Conservation (phyloP, 2,113 vertebrate genomes). For the Falcunculus frontatus region DNA sequence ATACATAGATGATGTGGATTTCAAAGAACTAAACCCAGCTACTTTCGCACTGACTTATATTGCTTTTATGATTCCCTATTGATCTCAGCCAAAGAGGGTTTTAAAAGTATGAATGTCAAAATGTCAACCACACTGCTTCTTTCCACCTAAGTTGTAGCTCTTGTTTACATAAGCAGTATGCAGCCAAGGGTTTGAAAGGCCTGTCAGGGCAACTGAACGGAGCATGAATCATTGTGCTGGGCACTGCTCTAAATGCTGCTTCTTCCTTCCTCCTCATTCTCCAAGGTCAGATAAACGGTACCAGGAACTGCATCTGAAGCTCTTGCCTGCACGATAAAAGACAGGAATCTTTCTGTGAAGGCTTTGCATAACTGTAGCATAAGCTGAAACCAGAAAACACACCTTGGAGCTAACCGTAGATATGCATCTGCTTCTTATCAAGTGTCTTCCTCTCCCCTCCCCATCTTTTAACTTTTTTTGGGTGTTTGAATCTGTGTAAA, state of each 20-base stretch:
- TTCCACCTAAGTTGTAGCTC: not conserved
- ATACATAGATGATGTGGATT: not conserved
- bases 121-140: not conserved
- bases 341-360: not conserved
- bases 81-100: not conserved
- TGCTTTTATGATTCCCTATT: not conserved
- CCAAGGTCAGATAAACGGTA: not conserved
- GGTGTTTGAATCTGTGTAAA: not conserved
- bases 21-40: not conserved
- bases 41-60: not conserved
- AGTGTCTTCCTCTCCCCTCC: not conserved
- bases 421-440: conserved; percentile 20
- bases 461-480: not conserved
- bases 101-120: not conserved
- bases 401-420: not conserved
- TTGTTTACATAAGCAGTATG: conserved; percentile 19
- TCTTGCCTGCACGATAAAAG: not conserved
- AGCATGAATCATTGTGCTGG: not conserved
- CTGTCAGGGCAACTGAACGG: not conserved
- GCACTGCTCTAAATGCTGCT: not conserved
- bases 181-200: conserved; percentile 19
- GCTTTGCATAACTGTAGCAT: not conserved
- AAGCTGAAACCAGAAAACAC: conserved; percentile 14
- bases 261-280: conserved; percentile 7
- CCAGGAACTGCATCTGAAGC: not conserved